These are phyloP conservation scores for Malurus leucopterus DNA, from an alignment of 2,797 vertebrate genomes.

Conservation along the genomic window DNA sequence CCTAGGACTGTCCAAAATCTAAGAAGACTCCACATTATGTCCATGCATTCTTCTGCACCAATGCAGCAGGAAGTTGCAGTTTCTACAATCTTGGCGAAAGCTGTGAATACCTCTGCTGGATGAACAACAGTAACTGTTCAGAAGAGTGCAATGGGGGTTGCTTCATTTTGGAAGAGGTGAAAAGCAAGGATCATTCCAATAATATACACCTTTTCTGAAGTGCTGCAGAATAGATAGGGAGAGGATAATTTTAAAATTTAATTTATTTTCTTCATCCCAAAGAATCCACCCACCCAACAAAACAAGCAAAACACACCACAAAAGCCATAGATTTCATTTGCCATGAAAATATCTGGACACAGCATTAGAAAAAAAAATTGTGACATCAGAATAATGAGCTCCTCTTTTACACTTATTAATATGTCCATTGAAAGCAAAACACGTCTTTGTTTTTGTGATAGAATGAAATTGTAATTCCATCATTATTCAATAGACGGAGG, in stretches of 20 bases:
- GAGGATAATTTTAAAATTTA: background rate
- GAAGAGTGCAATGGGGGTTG: background rate
- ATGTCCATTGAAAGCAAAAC: background rate
- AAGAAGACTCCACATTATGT: accelerated
- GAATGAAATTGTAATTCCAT: background rate
- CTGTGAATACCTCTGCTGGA: background rate
- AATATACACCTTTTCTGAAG: background rate
- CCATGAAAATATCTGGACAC: background rate
- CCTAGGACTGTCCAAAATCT: background rate
- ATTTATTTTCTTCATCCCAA: background rate
- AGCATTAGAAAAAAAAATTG: background rate
- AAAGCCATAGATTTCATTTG: background rate
- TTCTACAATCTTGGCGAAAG: background rate
- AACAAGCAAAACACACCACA: background rate
- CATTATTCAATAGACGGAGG: background rate
- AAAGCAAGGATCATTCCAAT: background rate
- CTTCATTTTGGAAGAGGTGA: background rate
- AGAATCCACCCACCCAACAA: background rate
- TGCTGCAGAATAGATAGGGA: background rate
- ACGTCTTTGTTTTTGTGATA: background rate
- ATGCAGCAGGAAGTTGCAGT: background rate
- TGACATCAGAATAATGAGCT: background rate
- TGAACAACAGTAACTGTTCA: accelerated
- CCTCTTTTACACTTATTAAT: background rate
- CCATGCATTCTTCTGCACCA: background rate